Base-by-base conservation (phyloP, 2,888 invertebrate species). In the Parelbella ahira region DNA sequence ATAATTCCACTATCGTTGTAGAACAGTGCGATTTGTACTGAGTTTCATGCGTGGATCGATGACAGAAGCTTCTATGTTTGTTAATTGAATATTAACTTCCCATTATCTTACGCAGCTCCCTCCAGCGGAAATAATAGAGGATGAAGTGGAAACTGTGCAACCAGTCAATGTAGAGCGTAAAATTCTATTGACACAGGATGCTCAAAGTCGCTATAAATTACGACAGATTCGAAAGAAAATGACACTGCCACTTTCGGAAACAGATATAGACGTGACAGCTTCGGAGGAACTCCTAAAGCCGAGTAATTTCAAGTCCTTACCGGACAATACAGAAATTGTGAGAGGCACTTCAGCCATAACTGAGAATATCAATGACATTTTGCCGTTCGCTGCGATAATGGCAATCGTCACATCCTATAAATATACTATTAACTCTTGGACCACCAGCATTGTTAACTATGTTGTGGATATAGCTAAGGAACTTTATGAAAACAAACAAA, bases 331-430 rank as follows among this genome's bases (percentile, higher is more conserved):
- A 0, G 87, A 91, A 61, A 89, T 92, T 7, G 73, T 93, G 0
- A 71, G 88, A 45, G 91, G 90, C 0, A 60, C 68, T 0, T 59
- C 63, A 0, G 77, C 84, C n/a, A 64, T 91, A 9, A 55, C 67
- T 0, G 71, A 70, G 0, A 54, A 70, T 1, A 58, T 63, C 0
- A 47, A 61, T 2, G 81, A 88, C 37, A 67, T 86, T 9, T 68
- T 90, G 0, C 90, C 90, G 0, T 90, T 90, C 50, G 74, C 86
- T 1, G 83, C 90, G 7, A 87, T 90, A n/a, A 89, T 90, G 88
- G 89, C 90, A 0, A 74, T 88, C 0, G 89, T 91, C 0, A 88
- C 91, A 3, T 89, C 91, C 0, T 88, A 89, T 48, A 92, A 92
- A 54, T 90, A 90, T 50, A 50, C 78, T 0, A 76, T 90, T 1